Evolutionary conservation across 2,888 invertebrate genomes (phyloP).

Genomic region (Dermolepida albohirtum): DNA sequence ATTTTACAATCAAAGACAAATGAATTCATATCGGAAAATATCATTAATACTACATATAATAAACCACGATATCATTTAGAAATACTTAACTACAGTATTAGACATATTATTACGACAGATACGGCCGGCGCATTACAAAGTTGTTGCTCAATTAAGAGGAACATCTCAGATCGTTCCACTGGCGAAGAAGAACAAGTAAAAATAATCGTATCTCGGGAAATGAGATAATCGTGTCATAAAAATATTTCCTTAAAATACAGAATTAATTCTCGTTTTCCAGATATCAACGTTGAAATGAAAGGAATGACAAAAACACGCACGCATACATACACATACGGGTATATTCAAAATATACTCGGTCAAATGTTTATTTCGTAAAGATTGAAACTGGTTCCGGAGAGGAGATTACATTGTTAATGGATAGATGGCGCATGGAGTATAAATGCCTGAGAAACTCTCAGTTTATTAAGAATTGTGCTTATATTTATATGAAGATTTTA

Average conservation of each 20-base stretch:
- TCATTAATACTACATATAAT: neutral
- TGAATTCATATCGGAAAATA: neutral
- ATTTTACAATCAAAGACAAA: no score
- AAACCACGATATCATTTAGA: slow-evolving; percentile 2
- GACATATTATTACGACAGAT: slow-evolving; percentile 35
- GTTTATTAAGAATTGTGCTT: neutral
- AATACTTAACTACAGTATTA: slow-evolving; percentile 25
- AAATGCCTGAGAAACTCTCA: slow-evolving; percentile 5
- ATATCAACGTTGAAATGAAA: slow-evolving; percentile 24
- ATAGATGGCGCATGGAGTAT: slow-evolving; percentile 28
- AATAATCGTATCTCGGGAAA: slow-evolving; percentile 28
- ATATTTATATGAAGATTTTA: neutral
- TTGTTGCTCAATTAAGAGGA: slow-evolving; percentile 36
- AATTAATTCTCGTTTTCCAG: slow-evolving; percentile 28
- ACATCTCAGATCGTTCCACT: neutral
- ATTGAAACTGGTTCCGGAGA: slow-evolving; percentile 34
- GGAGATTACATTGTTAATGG: slow-evolving; percentile 34
- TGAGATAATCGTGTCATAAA: slow-evolving; percentile 33
- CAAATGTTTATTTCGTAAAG: slow-evolving; percentile 5
- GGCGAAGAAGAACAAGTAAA: slow-evolving; percentile 2
- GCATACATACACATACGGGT: no score
- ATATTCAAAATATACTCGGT: slow-evolving; percentile 1
- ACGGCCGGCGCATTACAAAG: slow-evolving; percentile 27
- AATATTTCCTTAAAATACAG: slow-evolving; percentile 34
- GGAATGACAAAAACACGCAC: neutral